These are phyloP conservation scores for Hippocampus zosterae DNA, from an alignment of 2,113 vertebrate genomes.

Conservation along the genomic window DNA sequence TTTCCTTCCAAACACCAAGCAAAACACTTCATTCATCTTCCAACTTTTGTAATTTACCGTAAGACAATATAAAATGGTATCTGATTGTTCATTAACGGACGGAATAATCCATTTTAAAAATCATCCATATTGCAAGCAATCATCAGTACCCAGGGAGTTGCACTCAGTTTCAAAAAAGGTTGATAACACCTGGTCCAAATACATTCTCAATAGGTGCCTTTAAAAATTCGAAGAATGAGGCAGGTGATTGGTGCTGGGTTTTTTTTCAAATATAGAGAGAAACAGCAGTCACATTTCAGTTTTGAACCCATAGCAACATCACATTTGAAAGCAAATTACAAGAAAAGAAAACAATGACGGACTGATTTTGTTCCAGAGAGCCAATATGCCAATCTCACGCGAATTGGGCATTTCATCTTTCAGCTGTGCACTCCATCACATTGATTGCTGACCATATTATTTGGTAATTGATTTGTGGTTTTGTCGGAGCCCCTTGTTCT, in stretches of 20 bases:
- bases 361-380: conserved; percentile 22
- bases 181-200: too few species aligned
- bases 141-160: too few species aligned
- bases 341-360: not conserved
- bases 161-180: too few species aligned
- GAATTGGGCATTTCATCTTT: conserved; percentile 34
- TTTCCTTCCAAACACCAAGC: too few species aligned
- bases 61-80: too few species aligned
- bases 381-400: conserved; percentile 31
- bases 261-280: not conserved
- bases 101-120: too few species aligned
- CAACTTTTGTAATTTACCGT: too few species aligned
- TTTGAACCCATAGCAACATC: not conserved
- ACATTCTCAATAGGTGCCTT: not conserved
- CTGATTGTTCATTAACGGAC: too few species aligned
- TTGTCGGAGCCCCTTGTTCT: conserved; percentile 56
- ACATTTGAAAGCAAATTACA: conserved; percentile 11
- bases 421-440: conserved; percentile 34
- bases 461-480: conserved; percentile 54
- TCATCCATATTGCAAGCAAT: too few species aligned
- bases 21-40: too few species aligned
- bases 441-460: conserved; percentile 59
- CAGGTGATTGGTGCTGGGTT: not conserved
- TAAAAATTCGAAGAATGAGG: not conserved
- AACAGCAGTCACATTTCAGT: not conserved